Conservation (phyloP, 2,888 invertebrate genomes). For the Drosophila sordidula region DNA sequence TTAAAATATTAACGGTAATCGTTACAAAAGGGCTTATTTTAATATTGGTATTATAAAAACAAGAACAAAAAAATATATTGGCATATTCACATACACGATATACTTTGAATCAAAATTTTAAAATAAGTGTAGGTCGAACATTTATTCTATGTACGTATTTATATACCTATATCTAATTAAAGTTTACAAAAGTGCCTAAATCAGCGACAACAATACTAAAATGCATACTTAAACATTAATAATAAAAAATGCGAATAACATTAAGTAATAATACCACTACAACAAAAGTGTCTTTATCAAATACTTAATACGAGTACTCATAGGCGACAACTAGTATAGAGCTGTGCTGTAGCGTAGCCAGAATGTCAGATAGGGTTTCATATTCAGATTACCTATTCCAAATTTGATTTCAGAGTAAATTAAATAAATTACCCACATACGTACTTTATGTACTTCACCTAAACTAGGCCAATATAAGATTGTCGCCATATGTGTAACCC, state of each 20-base stretch:
- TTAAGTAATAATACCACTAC: slow-evolving; percentile 15
- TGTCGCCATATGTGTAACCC: no score
- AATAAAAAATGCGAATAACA: slow-evolving; percentile 13
- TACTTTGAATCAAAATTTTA: slow-evolving; percentile 12
- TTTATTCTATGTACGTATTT: slow-evolving; percentile 30
- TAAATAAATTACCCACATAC: neutral
- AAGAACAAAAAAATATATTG: neutral
- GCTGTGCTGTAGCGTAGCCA: slow-evolving; percentile 59
- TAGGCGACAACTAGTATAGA: slow-evolving; percentile 29
- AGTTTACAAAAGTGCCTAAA: slow-evolving; percentile 71
- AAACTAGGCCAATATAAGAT: no score
- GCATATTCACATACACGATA: neutral
- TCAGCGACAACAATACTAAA: slow-evolving; percentile 38
- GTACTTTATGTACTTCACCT: no score
- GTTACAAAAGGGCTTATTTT: neutral
- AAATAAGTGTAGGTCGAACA: slow-evolving; percentile 12
- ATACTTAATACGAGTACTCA: slow-evolving; percentile 20
- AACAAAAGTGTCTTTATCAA: slow-evolving; percentile 24
- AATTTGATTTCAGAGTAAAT: neutral
- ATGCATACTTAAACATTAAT: slow-evolving; percentile 23
- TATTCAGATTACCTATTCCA: slow-evolving; percentile 33
- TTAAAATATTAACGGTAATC: neutral
- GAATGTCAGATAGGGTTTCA: slow-evolving; percentile 48
- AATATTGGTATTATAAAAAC: neutral
- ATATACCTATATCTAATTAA: slow-evolving; percentile 30